These are phyloP conservation scores for Saiga tatarica DNA, from an alignment of 2,113 vertebrate species.

Conservation along the genomic window DNA sequence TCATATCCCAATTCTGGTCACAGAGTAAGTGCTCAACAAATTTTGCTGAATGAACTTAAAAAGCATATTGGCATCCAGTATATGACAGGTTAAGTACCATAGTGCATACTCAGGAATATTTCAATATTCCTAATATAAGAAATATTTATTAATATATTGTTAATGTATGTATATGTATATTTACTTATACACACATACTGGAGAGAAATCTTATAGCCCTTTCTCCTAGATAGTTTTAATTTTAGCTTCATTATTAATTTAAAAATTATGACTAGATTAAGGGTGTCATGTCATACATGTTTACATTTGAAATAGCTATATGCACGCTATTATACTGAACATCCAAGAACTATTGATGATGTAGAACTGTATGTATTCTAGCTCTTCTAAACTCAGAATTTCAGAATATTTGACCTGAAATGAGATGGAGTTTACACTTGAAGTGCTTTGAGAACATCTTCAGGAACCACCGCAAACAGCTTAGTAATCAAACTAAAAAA, in stretches of 20 bases:
- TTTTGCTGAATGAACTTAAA: background rate
- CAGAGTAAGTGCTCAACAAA: background rate
- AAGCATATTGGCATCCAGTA: background rate
- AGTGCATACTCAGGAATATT: background rate
- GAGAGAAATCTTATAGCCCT: background rate
- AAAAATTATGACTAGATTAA: slow-evolving; percentile 2
- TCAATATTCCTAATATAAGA: background rate
- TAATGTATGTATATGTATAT: background rate
- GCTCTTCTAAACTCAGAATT: background rate
- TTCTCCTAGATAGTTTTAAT: background rate
- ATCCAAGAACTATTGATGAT: background rate
- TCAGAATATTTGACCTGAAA: background rate
- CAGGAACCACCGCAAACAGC: background rate
- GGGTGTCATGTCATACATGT: background rate
- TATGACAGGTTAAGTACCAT: background rate
- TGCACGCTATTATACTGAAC: background rate
- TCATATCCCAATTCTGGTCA: background rate
- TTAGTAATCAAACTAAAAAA: background rate
- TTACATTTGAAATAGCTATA: background rate
- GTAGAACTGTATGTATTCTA: background rate
- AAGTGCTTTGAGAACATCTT: background rate
- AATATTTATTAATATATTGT: background rate
- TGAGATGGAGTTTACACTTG: background rate
- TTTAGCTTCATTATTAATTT: background rate
- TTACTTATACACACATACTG: background rate